Conservation (phyloP, 2,888 invertebrate genomes). For the Periphyllus acericola region DNA sequence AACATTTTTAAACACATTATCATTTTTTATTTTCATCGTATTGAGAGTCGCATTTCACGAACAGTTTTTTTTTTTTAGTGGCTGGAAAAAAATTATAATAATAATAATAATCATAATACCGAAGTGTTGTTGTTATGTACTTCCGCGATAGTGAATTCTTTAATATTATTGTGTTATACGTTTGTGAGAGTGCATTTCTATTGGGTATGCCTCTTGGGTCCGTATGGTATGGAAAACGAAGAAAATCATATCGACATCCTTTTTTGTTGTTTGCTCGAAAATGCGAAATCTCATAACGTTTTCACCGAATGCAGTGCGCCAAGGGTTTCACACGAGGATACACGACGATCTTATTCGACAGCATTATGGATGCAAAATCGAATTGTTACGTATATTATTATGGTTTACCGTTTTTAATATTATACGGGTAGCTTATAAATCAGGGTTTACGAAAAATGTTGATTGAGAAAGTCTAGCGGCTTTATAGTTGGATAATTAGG, state of each 20-base stretch:
- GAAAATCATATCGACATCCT: neutral
- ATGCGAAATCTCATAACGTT: neutral
- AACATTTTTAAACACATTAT: too few species aligned
- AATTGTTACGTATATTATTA: neutral
- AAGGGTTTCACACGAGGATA: neutral
- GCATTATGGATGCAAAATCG: neutral
- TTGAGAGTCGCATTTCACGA: neutral
- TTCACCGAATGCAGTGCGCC: neutral
- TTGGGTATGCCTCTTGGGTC: neutral
- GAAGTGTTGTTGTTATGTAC: neutral
- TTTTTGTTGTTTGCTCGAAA: neutral
- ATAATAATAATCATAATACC: neutral
- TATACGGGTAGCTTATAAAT: neutral
- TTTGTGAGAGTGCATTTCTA: neutral
- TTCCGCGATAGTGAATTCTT: neutral
- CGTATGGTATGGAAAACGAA: neutral
- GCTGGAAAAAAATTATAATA: neutral
- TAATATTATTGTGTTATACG: neutral
- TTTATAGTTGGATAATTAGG: too few species aligned
- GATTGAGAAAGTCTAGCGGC: too few species aligned
- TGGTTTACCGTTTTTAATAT: neutral
- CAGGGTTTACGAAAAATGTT: too few species aligned
- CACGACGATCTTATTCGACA: neutral
- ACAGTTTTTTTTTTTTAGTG: neutral
- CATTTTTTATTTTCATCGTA: neutral